Evolutionary conservation across 2,888 invertebrate genomes (phyloP).

Genomic region (Limenitis camilla): DNA sequence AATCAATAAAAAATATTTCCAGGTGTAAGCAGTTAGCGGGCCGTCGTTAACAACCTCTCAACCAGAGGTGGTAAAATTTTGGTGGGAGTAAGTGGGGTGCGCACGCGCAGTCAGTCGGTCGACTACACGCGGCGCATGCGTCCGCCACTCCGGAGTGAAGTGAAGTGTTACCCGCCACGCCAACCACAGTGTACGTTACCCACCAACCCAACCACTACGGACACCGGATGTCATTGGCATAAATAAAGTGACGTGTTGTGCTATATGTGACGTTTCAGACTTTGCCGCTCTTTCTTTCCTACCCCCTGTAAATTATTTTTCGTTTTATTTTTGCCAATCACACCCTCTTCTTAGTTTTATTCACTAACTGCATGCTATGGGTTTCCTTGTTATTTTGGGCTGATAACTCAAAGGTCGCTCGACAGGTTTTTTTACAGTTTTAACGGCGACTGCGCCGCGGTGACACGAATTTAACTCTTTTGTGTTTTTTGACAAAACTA

Average conservation of each 20-base stretch:
- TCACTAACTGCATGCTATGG: conserved; percentile 53
- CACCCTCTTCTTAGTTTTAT: conserved; percentile 52
- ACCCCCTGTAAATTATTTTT: conserved; percentile 56
- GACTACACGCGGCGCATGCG: conserved; percentile 58
- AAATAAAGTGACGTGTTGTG: conserved; percentile 67
- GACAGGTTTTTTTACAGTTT: conserved; percentile 71
- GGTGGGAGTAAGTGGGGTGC: conserved; percentile 74
- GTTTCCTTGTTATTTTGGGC: conserved; percentile 44
- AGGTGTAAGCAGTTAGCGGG: conserved; percentile 52
- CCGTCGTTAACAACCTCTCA: conserved; percentile 30
- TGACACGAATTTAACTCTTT: conserved; percentile 24
- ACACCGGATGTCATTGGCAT: conserved; percentile 68
- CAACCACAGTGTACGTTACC: conserved; percentile 55
- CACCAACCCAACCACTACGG: conserved; percentile 14
- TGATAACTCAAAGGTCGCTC: conserved; percentile 59
- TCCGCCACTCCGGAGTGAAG: conserved; percentile 46
- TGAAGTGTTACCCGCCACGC: conserved; percentile 33
- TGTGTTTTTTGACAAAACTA: too few relatives aligned
- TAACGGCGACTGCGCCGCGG: conserved; percentile 51
- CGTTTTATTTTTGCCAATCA: conserved; percentile 70
- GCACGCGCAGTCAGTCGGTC: conserved; percentile 64
- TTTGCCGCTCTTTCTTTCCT: conserved; percentile 34
- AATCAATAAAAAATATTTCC: conserved; percentile 5
- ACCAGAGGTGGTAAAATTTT: conserved; percentile 65
- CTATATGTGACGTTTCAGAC: conserved; percentile 47